Evolutionary conservation across 2,113 vertebrate species (phyloP).

Genomic region (Kobus ellipsiprymnus): DNA sequence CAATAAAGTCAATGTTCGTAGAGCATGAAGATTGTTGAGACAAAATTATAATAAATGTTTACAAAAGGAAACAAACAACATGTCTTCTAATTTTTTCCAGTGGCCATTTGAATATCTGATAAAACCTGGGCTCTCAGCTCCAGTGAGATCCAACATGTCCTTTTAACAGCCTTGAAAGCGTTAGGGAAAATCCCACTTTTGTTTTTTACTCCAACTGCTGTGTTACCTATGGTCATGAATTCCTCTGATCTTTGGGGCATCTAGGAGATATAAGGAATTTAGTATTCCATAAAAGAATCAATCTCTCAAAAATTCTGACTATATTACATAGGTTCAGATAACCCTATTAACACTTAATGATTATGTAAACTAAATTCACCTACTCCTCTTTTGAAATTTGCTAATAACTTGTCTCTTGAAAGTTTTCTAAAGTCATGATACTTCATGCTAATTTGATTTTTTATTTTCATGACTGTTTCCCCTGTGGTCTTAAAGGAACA

Average conservation of each 20-base stretch:
- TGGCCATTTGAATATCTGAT: neutral
- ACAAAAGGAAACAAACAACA: neutral
- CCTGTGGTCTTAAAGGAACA: neutral
- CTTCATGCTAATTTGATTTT: constrained; percentile 5
- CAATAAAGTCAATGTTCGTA: neutral
- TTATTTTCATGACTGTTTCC: neutral
- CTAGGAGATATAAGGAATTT: neutral
- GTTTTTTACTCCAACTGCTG: neutral
- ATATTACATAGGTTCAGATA: neutral
- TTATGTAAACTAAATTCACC: constrained; percentile 1
- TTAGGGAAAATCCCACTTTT: neutral
- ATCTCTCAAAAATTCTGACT: neutral
- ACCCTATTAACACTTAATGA: constrained; percentile 43
- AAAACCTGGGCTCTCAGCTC: neutral
- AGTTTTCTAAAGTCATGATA: constrained; percentile 14
- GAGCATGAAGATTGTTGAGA: neutral
- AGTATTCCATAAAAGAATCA: constrained; percentile 7
- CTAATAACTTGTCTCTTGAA: neutral
- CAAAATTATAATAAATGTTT: neutral
- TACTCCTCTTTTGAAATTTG: constrained; percentile 26
- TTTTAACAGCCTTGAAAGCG: neutral
- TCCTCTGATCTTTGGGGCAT: neutral
- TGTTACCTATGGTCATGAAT: neutral
- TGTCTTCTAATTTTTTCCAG: neutral
- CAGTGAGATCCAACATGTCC: neutral